Conservation (phyloP, 2,888 invertebrate species). For the Drosophila kokeensis region DNA sequence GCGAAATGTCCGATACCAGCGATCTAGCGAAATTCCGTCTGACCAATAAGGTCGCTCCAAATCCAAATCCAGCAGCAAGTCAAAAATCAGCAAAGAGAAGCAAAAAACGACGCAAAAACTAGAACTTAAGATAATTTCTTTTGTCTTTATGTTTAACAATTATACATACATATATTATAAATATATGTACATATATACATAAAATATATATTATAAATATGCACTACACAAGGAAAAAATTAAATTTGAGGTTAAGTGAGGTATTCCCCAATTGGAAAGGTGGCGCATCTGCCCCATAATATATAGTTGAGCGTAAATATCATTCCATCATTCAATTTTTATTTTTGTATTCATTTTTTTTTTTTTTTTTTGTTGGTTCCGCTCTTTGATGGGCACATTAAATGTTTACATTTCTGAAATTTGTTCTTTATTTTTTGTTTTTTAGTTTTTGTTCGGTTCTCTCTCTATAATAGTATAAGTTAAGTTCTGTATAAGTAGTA, state of each 20-base stretch:
- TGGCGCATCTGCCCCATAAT: too few relatives aligned
- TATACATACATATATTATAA: slow-evolving; percentile 8
- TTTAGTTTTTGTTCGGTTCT: slow-evolving; percentile 46
- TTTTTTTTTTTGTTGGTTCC: slow-evolving; percentile 33
- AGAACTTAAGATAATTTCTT: slow-evolving; percentile 1
- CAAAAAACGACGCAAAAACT: slow-evolving; percentile 15
- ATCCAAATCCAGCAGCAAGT: neutral
- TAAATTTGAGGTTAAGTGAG: too few relatives aligned
- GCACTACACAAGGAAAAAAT: slow-evolving; percentile 20
- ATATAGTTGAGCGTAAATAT: slow-evolving; percentile 52
- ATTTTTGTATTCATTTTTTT: neutral
- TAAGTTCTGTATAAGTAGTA: slow-evolving; percentile 20
- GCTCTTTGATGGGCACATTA: slow-evolving; percentile 30
- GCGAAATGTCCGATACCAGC: too few relatives aligned
- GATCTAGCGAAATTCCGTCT: too few relatives aligned
- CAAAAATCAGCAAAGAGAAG: slow-evolving; percentile 4
- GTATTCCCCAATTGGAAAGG: too few relatives aligned
- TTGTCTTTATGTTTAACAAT: slow-evolving; percentile 21
- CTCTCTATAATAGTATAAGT: slow-evolving; percentile 43
- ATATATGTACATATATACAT: neutral
- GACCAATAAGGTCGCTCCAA: too few relatives aligned
- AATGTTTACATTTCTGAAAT: slow-evolving; percentile 76
- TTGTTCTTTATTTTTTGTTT: slow-evolving; percentile 30
- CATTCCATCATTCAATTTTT: slow-evolving; percentile 11
- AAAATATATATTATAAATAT: slow-evolving; percentile 25